Percentiles rank a stretch among this genome's conserved stretches.
phyloP scores from a whole-genome alignment of 2,113 vertebrate genomes.

The Prionailurus bengalensis region DNA sequence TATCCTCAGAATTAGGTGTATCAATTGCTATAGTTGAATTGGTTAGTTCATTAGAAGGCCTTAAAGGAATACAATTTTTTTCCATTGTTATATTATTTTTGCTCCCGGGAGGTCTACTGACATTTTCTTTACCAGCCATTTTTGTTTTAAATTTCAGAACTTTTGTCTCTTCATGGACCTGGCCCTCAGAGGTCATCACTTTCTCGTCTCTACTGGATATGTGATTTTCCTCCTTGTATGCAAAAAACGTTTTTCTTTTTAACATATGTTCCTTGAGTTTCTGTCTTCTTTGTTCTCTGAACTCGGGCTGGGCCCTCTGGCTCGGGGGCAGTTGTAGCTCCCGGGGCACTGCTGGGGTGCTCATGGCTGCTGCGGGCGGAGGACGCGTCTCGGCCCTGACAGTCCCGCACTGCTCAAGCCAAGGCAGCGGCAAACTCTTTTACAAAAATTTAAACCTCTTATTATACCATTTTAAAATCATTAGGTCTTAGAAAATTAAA shows the following conservation, averaged over 20 bases:
- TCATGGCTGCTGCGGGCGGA: background rate
- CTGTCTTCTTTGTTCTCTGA: conserved; percentile 56
- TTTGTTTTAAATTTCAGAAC: conserved; percentile 71
- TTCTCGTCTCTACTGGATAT: conserved; percentile 62
- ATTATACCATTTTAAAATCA: background rate
- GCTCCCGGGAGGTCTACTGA: conserved; percentile 41
- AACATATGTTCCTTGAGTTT: too few species aligned
- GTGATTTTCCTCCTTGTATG: too few species aligned
- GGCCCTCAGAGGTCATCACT: conserved; percentile 70
- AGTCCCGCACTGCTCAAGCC: accelerated
- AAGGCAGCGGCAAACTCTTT: accelerated
- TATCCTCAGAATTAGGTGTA: conserved; percentile 35
- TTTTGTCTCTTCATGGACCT: conserved; percentile 69
- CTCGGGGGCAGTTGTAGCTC: conserved; percentile 55
- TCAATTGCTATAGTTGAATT: conserved; percentile 40
- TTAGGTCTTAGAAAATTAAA: background rate
- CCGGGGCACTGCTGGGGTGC: accelerated
- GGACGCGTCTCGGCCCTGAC: accelerated
- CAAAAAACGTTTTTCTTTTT: too few species aligned
- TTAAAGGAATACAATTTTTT: conserved; percentile 70
- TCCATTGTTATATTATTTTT: conserved; percentile 53
- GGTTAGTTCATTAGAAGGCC: conserved; percentile 65
- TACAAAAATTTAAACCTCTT: background rate
- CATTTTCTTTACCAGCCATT: conserved; percentile 89
- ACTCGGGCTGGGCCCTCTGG: conserved; percentile 61